phyloP scores from a whole-genome alignment of 2,888 invertebrate species.

The Rugalucina vietnamica region DNA sequence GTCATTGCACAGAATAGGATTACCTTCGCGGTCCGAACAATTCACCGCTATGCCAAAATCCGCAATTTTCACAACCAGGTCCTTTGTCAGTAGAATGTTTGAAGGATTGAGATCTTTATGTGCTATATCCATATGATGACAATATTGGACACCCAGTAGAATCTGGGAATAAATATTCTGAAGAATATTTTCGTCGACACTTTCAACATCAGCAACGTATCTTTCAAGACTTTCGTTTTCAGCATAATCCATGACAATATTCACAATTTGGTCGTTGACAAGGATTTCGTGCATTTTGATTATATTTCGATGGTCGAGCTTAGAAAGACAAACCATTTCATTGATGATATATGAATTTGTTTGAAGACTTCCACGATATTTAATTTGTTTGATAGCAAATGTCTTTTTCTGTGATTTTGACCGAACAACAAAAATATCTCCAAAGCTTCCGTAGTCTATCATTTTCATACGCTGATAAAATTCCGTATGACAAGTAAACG shows the following conservation, averaged over 20 bases:
- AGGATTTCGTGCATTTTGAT: slow-evolving; percentile 58
- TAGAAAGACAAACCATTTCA: slow-evolving; percentile 62
- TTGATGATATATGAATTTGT: slow-evolving; percentile 61
- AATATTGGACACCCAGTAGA: slow-evolving; percentile 58
- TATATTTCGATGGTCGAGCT: slow-evolving; percentile 61
- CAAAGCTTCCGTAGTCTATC: slow-evolving; percentile 68
- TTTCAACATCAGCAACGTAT: slow-evolving; percentile 27
- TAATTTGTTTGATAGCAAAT: slow-evolving; percentile 64
- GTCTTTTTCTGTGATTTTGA: slow-evolving; percentile 31
- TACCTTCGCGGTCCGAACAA: slow-evolving; percentile 31
- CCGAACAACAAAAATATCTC: slow-evolving; percentile 62
- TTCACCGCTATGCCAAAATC: slow-evolving; percentile 67
- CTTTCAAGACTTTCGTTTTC: slow-evolving; percentile 64
- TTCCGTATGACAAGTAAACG: background rate
- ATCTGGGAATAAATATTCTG: slow-evolving; percentile 55
- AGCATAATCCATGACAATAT: slow-evolving; percentile 67
- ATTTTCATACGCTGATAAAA: slow-evolving; percentile 27
- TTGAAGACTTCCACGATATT: slow-evolving; percentile 51
- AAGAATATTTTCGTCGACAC: slow-evolving; percentile 23
- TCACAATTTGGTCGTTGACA: slow-evolving; percentile 41
- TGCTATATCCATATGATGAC: slow-evolving; percentile 60
- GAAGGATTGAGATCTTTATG: slow-evolving; percentile 65
- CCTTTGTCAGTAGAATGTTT: slow-evolving; percentile 59
- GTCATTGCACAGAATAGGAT: slow-evolving; percentile 59
- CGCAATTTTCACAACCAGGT: slow-evolving; percentile 62